Percentiles rank a stretch among this genome's conserved stretches.
These are phyloP conservation scores for Paedocypris micromegethes DNA, from an alignment of 2,797 vertebrate genomes.

Conservation along the genomic window DNA sequence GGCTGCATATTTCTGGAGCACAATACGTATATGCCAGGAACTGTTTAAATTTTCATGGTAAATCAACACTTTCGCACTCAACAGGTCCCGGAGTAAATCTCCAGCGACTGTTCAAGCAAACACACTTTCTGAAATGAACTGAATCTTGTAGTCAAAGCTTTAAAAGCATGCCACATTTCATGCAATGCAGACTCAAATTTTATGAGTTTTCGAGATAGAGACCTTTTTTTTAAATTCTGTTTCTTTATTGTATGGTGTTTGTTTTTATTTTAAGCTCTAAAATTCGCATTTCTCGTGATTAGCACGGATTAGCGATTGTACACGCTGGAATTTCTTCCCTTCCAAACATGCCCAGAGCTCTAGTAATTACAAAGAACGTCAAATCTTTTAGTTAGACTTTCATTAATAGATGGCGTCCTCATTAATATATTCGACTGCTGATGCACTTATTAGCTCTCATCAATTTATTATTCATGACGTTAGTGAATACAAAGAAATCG, in stretches of 20 bases:
- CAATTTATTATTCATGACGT: constrained; percentile 63
- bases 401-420: constrained; percentile 50
- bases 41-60: constrained; percentile 56
- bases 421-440: constrained; percentile 54
- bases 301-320: not conserved
- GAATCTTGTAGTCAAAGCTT: constrained; percentile 10
- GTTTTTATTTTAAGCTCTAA: too few species aligned
- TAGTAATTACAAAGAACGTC: constrained; percentile 38
- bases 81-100: constrained; percentile 53
- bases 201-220: not conserved
- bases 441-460: constrained; percentile 60
- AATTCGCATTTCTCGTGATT: not conserved
- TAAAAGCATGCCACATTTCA: constrained; percentile 1
- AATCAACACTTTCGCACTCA: constrained; percentile 51
- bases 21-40: constrained; percentile 18
- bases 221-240: not conserved
- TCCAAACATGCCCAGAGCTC: constrained; percentile 22
- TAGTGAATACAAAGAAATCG: constrained; percentile 56
- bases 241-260: too few species aligned
- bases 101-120: constrained; percentile 46
- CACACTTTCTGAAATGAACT: constrained; percentile 48
- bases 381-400: constrained; percentile 48
- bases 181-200: not conserved
- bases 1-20: not conserved
- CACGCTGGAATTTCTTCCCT: not conserved